Percentiles rank a stretch among this genome's conserved stretches.
These are phyloP conservation scores for Trachelus iudaicus DNA, from an alignment of 2,888 invertebrate species.

Conservation along the genomic window DNA sequence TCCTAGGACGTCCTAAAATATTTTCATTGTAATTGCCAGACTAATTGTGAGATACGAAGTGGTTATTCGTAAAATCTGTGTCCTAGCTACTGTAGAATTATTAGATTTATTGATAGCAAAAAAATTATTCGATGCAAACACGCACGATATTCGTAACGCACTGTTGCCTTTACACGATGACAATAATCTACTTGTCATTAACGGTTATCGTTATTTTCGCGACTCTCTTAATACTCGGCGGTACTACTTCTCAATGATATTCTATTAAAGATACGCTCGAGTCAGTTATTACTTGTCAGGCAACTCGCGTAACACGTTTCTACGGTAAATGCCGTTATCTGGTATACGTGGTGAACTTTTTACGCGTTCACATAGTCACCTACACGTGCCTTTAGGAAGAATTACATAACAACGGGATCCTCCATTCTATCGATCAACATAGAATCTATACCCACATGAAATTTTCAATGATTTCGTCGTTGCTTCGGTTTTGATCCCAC, in stretches of 20 bases:
- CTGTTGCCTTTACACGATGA: not conserved
- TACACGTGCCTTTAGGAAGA: not conserved
- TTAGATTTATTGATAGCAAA: not conserved
- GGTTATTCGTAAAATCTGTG: no score
- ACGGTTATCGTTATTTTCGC: not conserved
- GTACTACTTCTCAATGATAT: not conserved
- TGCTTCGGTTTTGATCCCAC: no score
- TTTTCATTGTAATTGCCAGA: not conserved
- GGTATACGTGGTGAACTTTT: not conserved
- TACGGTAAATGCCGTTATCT: not conserved
- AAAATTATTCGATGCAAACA: not conserved
- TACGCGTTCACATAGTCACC: not conserved
- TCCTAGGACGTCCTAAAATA: not conserved
- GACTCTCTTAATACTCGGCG: not conserved
- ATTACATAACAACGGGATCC: not conserved
- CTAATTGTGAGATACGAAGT: no score
- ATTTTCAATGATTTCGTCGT: no score
- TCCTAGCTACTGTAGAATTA: not conserved
- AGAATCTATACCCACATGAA: no score
- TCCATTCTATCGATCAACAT: not conserved
- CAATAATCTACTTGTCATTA: not conserved
- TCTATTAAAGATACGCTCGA: not conserved
- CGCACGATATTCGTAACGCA: not conserved
- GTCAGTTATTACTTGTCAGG: not conserved
- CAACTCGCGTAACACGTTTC: not conserved